Conservation (phyloP, 2,797 vertebrate species). For the Gorsachius magnificus region DNA sequence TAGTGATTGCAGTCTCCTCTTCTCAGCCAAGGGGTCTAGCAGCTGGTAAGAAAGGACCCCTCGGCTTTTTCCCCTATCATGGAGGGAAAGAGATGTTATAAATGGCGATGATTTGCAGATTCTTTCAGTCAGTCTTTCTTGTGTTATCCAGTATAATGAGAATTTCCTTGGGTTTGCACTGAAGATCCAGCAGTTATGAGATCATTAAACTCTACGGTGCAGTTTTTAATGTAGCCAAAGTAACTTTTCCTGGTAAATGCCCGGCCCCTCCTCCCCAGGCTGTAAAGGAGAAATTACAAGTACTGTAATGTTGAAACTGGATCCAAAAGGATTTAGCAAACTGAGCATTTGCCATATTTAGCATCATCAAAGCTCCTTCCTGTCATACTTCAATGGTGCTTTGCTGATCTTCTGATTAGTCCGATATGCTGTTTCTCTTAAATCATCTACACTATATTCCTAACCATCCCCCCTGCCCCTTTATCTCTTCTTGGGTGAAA, state of each 20-base stretch:
- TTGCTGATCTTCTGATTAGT: conserved; percentile 84
- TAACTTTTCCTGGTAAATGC: conserved; percentile 60
- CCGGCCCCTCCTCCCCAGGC: neutral
- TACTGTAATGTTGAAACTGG: conserved; percentile 79
- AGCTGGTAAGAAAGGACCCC: neutral
- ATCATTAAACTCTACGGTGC: neutral
- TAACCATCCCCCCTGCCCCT: neutral
- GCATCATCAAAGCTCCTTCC: conserved; percentile 86
- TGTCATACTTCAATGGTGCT: conserved; percentile 82
- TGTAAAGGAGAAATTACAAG: conserved; percentile 61
- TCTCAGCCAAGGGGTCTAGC: neutral
- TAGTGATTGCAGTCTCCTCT: neutral
- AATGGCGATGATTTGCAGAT: neutral
- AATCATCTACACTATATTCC: conserved; percentile 72
- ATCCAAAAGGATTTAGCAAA: conserved; percentile 88
- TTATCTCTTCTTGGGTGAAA: conserved; percentile 55
- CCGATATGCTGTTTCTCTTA: conserved; percentile 82
- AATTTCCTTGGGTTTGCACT: neutral
- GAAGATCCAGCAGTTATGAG: neutral
- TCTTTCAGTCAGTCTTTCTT: neutral
- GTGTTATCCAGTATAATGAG: neutral
- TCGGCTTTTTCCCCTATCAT: neutral
- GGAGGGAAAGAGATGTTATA: neutral
- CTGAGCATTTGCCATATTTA: conserved; percentile 88
- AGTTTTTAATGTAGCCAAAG: conserved; percentile 6